Percentiles rank a stretch among this genome's conserved stretches.
Evolutionary conservation across 1,140 invertebrate genomes (phyloP).

Genomic region (Trichomalopsis sarcophagae): DNA sequence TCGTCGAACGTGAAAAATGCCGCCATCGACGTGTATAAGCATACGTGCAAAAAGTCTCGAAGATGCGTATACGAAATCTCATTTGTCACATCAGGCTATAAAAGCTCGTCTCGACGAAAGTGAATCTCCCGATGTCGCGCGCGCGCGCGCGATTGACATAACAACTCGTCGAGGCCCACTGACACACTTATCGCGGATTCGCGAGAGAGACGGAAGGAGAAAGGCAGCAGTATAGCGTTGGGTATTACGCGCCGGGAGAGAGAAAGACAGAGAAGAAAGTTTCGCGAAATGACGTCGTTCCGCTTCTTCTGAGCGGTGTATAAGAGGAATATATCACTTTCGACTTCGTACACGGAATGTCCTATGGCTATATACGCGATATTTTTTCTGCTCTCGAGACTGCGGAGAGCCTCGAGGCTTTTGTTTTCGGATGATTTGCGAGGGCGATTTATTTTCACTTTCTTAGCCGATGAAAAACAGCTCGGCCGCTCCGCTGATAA

Average conservation of each 20-base stretch:
- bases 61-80: background rate
- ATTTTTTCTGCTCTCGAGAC: too few species aligned
- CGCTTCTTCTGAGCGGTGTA: background rate
- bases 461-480: background rate
- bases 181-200: conserved; percentile 62
- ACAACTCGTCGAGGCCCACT: conserved; percentile 66
- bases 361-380: background rate
- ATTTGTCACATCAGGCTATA: conserved; percentile 17
- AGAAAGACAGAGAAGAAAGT: conserved; percentile 37
- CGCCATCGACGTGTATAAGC: too few species aligned
- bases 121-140: conserved; percentile 64
- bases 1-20: background rate
- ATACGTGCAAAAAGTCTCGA: background rate
- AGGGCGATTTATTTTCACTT: conserved; percentile 20
- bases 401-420: background rate
- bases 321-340: conserved; percentile 36
- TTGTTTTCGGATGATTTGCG: background rate
- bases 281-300: conserved; percentile 2
- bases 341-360: conserved; percentile 48
- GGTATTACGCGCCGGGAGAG: background rate
- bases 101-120: conserved; percentile 59
- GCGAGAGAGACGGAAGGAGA: conserved; percentile 27
- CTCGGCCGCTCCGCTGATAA: background rate
- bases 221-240: background rate
- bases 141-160: conserved; percentile 65